A percentile compares a stretch with the other conserved stretches of the same genome.
phyloP scores from a whole-genome alignment of 1,140 invertebrate genomes.

The Drosophila suzukii region DNA sequence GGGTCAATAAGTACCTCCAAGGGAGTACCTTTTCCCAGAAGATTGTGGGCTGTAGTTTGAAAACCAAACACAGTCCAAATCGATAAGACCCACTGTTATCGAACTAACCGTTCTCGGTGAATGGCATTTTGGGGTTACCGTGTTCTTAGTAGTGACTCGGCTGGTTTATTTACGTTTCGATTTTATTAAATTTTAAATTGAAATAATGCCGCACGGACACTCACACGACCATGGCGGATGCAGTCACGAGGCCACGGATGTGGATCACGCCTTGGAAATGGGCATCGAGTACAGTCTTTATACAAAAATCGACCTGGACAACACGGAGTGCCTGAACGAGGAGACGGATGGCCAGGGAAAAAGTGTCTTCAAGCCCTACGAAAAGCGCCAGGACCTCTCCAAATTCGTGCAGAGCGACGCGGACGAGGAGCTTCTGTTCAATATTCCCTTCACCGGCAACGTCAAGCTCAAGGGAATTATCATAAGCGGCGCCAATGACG shows the following conservation, averaged over 20 bases:
- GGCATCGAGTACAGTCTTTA: slow-evolving; percentile 95
- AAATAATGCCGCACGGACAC: slow-evolving; percentile 79
- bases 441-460: slow-evolving; percentile 97
- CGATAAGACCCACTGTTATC: neutral
- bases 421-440: slow-evolving; percentile 97
- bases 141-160: slow-evolving; percentile 21
- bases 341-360: slow-evolving; percentile 92
- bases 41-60: no score
- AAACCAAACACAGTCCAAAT: neutral
- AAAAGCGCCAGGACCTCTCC: slow-evolving; percentile 90
- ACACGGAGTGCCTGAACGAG: slow-evolving; percentile 96
- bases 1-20: no score
- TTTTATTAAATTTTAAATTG: slow-evolving; percentile 20
- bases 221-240: slow-evolving; percentile 75
- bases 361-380: slow-evolving; percentile 96
- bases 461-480: slow-evolving; percentile 97
- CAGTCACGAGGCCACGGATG: slow-evolving; percentile 73
- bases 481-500: slow-evolving; percentile 93
- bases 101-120: neutral
- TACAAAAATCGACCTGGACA: slow-evolving; percentile 95
- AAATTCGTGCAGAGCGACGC: slow-evolving; percentile 96
- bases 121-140: slow-evolving; percentile 1
- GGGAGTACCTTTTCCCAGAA: no score
- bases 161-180: slow-evolving; percentile 36
- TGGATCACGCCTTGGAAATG: slow-evolving; percentile 89